phyloP scores from a whole-genome alignment of 2,888 invertebrate species.

The Acrocera orbiculus region DNA sequence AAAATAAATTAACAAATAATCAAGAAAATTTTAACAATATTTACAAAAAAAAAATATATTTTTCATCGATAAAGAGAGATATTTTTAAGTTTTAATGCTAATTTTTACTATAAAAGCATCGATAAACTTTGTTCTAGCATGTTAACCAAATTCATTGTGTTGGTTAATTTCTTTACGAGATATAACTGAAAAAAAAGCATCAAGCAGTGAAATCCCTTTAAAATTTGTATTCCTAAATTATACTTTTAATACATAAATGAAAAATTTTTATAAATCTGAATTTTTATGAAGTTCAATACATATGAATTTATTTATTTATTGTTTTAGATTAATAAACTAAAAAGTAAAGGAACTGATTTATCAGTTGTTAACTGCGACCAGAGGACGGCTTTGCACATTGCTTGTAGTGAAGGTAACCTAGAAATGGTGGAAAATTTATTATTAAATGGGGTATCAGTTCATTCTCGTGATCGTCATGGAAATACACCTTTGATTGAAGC shows the following conservation, averaged over 20 bases:
- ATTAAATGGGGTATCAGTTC: conserved; percentile 64
- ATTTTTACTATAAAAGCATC: too few relatives aligned
- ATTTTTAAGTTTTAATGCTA: too few relatives aligned
- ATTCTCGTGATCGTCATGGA: conserved; percentile 51
- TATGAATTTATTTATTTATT: neutral
- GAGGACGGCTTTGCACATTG: conserved; percentile 65
- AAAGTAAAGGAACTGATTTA: conserved; percentile 50
- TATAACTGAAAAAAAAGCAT: too few relatives aligned
- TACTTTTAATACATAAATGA: neutral
- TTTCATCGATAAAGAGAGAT: too few relatives aligned
- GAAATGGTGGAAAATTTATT: conserved; percentile 54
- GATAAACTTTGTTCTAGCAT: too few relatives aligned
- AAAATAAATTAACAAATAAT: too few relatives aligned
- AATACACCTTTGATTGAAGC: conserved; percentile 57
- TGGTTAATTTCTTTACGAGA: too few relatives aligned
- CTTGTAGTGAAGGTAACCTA: conserved; percentile 51
- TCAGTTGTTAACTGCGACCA: conserved; percentile 55
- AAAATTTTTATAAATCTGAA: neutral
- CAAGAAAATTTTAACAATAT: too few relatives aligned
- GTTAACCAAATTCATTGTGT: too few relatives aligned
- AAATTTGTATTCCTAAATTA: too few relatives aligned
- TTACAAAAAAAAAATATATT: too few relatives aligned
- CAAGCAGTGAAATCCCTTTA: too few relatives aligned
- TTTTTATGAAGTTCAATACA: neutral
- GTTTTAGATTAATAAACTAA: conserved; percentile 22